Conservation (phyloP, 2,797 vertebrate species). For the Leucoraja ocellata region DNA sequence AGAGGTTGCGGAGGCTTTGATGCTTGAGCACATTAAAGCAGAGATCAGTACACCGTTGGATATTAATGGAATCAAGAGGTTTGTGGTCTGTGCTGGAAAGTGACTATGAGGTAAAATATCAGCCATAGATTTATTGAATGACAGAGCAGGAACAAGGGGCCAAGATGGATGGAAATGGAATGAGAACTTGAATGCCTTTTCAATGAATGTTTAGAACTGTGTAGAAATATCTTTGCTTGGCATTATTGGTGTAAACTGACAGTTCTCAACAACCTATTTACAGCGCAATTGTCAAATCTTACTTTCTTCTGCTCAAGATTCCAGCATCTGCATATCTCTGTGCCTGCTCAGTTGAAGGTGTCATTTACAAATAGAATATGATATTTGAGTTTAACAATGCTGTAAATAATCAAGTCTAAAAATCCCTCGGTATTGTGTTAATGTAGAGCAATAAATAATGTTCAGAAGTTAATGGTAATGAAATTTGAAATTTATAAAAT, state of each 20-base stretch:
- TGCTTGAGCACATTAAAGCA: no score
- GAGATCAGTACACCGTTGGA: no score
- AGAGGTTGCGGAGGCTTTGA: no score
- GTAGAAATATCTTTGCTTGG: no score
- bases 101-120: no score
- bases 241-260: neutral
- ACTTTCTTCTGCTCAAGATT: neutral
- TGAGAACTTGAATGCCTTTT: neutral
- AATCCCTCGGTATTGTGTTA: neutral
- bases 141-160: no score
- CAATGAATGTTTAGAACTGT: neutral
- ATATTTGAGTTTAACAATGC: neutral
- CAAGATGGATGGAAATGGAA: no score
- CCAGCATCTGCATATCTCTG: no score
- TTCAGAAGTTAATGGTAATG: neutral
- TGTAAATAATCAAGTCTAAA: neutral
- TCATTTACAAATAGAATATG: neutral
- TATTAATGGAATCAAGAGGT: no score
- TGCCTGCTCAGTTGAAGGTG: neutral
- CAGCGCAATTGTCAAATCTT: neutral
- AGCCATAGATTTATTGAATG: no score
- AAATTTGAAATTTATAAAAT: neutral
- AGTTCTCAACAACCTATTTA: neutral
- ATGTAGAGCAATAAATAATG: neutral
- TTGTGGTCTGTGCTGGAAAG: no score